phyloP scores from a whole-genome alignment of 2,113 vertebrate genomes.

The Tragulus kanchil region DNA sequence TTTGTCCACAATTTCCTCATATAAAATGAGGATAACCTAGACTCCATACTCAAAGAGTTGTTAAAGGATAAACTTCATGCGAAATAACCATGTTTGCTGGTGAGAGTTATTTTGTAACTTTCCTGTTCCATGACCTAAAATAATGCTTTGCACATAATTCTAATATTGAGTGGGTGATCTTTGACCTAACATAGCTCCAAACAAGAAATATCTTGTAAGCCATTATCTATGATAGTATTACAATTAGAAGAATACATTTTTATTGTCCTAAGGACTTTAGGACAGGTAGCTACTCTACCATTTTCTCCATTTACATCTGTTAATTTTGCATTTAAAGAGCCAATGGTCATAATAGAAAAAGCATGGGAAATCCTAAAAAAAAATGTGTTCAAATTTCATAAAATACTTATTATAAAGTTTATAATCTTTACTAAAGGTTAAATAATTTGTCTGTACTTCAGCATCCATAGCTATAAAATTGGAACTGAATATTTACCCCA shows the following conservation, averaged over 20 bases:
- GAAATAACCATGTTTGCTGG: background rate
- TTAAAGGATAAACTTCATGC: conserved; percentile 18
- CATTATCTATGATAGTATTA: background rate
- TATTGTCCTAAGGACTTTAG: background rate
- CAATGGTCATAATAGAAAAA: background rate
- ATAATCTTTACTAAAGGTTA: background rate
- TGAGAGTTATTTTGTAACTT: background rate
- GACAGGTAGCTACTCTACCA: background rate
- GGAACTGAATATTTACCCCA: background rate
- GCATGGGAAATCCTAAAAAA: background rate
- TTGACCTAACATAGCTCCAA: background rate
- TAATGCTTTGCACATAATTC: background rate
- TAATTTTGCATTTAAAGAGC: background rate
- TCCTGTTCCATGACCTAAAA: background rate
- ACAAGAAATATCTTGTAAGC: conserved; percentile 13
- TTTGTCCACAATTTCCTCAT: background rate
- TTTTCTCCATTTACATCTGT: background rate
- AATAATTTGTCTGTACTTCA: background rate
- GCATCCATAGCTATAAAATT: background rate
- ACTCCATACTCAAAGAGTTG: background rate
- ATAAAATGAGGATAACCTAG: background rate
- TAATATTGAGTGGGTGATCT: background rate
- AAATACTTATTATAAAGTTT: background rate
- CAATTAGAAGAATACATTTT: background rate
- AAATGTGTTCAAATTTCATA: background rate